Percentiles rank a stretch among this genome's conserved stretches.
Evolutionary conservation across 2,113 vertebrate genomes (phyloP).

Genomic region (Struthio camelus): DNA sequence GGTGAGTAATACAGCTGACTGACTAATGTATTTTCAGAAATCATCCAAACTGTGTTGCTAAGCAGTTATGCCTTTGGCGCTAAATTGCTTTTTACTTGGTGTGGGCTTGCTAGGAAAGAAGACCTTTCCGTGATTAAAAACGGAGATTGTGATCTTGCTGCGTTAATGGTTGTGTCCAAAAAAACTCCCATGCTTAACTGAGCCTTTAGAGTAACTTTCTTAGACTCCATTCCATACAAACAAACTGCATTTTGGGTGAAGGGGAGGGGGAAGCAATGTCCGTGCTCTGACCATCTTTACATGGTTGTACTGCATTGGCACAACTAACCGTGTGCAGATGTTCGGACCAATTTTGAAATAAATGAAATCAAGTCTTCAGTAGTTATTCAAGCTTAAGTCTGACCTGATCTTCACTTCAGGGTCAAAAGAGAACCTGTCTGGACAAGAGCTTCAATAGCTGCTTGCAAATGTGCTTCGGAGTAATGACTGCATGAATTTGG

Average conservation of each 20-base stretch:
- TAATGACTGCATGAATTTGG: not conserved
- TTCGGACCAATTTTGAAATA: not conserved
- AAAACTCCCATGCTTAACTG: not conserved
- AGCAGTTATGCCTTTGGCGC: not conserved
- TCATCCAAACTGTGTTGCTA: not conserved
- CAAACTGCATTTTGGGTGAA: not conserved
- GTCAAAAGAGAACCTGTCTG: not conserved
- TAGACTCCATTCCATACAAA: not conserved
- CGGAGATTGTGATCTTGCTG: not conserved
- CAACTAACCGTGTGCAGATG: not conserved
- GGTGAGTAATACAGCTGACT: slow-evolving; percentile 73
- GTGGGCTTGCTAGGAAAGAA: not conserved
- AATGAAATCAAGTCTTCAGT: not conserved
- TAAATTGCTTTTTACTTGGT: not conserved
- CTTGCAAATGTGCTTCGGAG: not conserved
- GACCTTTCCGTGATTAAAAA: not conserved
- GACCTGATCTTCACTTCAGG: not conserved
- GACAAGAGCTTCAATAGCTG: not conserved
- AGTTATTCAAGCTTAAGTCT: not conserved
- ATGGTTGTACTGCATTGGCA: not conserved
- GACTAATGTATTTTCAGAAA: not conserved
- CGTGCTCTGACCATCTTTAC: not conserved
- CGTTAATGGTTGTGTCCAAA: not conserved
- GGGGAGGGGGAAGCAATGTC: not conserved
- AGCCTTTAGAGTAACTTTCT: not conserved